phyloP scores from a whole-genome alignment of 2,888 invertebrate species.

The Ferrisia virgata region DNA sequence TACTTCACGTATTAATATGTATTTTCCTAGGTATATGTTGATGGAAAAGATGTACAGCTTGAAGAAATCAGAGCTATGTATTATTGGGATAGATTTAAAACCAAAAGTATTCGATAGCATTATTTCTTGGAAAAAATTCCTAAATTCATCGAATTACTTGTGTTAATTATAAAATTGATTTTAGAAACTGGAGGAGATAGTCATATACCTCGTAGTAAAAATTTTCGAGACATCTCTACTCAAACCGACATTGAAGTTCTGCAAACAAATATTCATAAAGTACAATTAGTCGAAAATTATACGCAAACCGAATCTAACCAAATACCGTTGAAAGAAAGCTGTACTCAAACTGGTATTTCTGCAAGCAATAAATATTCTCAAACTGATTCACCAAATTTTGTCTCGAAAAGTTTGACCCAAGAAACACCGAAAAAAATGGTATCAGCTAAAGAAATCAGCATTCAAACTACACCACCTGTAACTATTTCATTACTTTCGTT shows the following conservation, averaged over 20 bases:
- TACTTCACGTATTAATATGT: not conserved
- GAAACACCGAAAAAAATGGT: not conserved
- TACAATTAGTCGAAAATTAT: not conserved
- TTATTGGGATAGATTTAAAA: constrained; percentile 52
- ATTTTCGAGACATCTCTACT: not conserved
- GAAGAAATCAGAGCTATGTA: constrained; percentile 55
- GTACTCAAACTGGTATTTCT: not conserved
- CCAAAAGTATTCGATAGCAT: not conserved
- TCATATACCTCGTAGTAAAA: not conserved
- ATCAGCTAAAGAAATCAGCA: not conserved
- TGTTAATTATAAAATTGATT: not conserved
- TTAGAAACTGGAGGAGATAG: not conserved
- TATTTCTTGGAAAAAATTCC: not conserved
- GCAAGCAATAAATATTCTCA: not conserved
- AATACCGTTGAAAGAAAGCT: not conserved
- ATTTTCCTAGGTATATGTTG: constrained; percentile 56
- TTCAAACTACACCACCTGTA: not conserved
- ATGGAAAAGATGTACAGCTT: constrained; percentile 55
- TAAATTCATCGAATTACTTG: not conserved
- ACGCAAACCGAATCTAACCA: not conserved
- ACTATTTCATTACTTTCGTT: not conserved
- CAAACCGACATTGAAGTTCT: not conserved
- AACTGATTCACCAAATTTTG: not conserved
- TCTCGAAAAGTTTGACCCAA: not conserved
- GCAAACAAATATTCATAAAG: not conserved